Base-by-base conservation (phyloP, 2,797 vertebrate species). In the Tapirus indicus region DNA sequence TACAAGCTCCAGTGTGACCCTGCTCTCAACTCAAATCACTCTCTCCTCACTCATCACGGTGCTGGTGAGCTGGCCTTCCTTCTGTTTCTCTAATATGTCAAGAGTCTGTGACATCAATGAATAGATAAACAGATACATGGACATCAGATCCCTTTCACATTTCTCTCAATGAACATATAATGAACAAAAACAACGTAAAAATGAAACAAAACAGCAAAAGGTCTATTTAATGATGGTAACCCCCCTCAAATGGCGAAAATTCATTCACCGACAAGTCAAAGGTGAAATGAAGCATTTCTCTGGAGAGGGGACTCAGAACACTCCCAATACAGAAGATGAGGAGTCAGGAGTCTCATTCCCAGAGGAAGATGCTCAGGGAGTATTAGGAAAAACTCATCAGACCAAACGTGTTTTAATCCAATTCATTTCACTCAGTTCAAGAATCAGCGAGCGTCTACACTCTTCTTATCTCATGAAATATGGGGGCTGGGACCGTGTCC, bases 1-100 rank as follows among this genome's bases (percentile, higher is more conserved):
- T 21, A 5, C 1, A 4, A 35, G 49, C 10, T 9, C n/a, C 16
- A 1, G 10, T 0, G 35, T 3, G 56, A 25, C 56, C 23, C 41
- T 23, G 64, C 32, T 6, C 60, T 10, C 56, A n/a, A 2, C 23
- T 44, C 41, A 32, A 20, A 52, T 17, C 32, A 4, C 7, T 49
- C 14, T 71, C 32, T 35, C n/a, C 66, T 62, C 32, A 27, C 71
- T 82, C 58, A 16, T 23, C 16, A 0, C 3, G 5, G 18, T 69
- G 71, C 44, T 17, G 4, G n/a, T 4, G 0, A 47, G 38, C 66
- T 8, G 20, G 49, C 7, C 16, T n/a, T n/a, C 64, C 52, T 64
- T 56, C 44, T 9, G 2, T 38, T 47, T 20, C 86, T 52, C 44
- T 18, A 23, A 29, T 0, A 1, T 35, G 16, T 54, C 86, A 35